These are phyloP conservation scores for Penaeus monodon DNA, from an alignment of 2,888 invertebrate species.

Conservation along the genomic window DNA sequence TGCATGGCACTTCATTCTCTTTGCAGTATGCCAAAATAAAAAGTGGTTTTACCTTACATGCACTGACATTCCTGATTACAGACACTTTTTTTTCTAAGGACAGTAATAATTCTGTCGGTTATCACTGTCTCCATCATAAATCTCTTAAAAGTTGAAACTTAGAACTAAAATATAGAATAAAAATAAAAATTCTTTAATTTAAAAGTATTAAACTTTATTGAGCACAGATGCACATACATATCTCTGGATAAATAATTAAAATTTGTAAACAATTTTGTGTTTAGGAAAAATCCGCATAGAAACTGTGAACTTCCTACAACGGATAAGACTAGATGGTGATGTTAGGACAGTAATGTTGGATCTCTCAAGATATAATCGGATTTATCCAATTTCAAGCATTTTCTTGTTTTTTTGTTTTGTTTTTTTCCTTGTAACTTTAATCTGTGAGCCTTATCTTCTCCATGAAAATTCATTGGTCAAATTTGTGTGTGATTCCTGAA, in stretches of 20 bases:
- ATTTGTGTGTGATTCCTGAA: no score
- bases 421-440: no score
- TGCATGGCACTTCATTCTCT: no score
- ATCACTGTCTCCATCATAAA: not conserved
- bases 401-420: not conserved
- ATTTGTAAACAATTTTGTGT: slow-evolving; percentile 62
- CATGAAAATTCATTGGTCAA: not conserved
- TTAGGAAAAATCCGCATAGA: slow-evolving; percentile 60
- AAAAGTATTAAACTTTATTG: slow-evolving; percentile 64
- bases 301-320: slow-evolving; percentile 48
- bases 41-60: no score
- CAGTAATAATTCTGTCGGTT: not conserved
- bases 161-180: not conserved
- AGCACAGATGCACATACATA: slow-evolving; percentile 63
- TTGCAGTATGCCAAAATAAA: no score
- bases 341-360: slow-evolving; percentile 38
- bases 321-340: slow-evolving; percentile 57
- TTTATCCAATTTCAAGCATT: slow-evolving; percentile 12
- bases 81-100: no score
- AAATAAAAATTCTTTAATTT: slow-evolving; percentile 11
- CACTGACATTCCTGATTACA: no score
- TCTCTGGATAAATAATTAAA: slow-evolving; percentile 63
- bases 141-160: not conserved
- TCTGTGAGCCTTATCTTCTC: slow-evolving; percentile 30
- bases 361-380: slow-evolving; percentile 23